Evolutionary conservation across 1,140 invertebrate genomes (phyloP), one percentile per base, ranked within the genome.

Genomic region (Ips typographus): DNA sequence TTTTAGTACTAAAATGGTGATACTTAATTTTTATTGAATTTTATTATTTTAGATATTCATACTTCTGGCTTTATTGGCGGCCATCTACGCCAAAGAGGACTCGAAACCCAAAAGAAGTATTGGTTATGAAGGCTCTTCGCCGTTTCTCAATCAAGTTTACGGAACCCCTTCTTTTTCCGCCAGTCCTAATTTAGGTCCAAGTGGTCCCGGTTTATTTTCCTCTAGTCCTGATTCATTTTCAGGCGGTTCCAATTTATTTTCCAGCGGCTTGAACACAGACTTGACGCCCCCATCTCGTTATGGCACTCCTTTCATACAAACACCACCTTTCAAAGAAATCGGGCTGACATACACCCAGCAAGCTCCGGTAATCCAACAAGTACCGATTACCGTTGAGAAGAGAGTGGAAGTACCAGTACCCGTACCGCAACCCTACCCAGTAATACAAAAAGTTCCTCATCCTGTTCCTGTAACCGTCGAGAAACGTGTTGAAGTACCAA

Each of bases 401-500:
- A 51, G 49, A 52, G 49, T 63, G 3, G 44, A 52, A 63, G 47
- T 63, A 38, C 47, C 37, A n/a, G 44, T 52, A 40, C 61, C 61
- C 40, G 47, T 59, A 3, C 61, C 61, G 36, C 61, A 63, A 53
- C 61, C 47, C 3, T 63, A 63, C 37, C 61, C 61, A 4, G 44
- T 63, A 39, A 37, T 63, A 40, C 44, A 63, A 52, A 63, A 8
- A 39, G 61, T 63, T n/a, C 2, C 4, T 36, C 40, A 44, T 8
- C 47, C 61, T n/a, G 40, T 65, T 53, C 63, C 51, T 6, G 53
- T 65, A 37, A 40, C 40, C 4, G 52, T 65, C 2, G 63, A 65
- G 42, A 65, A 56, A 38, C 22, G 52, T 7, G 63, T 65, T 7
- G 63, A 55, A 65, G 51, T 65, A 37, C 61, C 61, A 2, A 47